Conservation (phyloP, 2,113 vertebrate genomes). For the Clarias gariepinus region DNA sequence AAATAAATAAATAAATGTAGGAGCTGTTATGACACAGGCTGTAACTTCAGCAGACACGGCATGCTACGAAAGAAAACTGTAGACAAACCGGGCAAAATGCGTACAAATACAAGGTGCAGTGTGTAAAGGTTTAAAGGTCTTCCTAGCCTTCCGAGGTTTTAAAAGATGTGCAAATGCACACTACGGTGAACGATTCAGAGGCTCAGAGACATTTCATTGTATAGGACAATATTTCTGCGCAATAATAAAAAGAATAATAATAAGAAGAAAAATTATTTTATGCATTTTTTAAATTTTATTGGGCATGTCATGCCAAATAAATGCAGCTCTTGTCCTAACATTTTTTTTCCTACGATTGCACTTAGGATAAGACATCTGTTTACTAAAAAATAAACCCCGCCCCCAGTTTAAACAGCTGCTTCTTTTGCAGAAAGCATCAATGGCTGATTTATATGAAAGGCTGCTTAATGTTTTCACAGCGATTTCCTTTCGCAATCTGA, state of each 20-base stretch:
- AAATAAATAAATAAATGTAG: background rate
- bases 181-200: too few relatives aligned
- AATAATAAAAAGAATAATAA: too few relatives aligned
- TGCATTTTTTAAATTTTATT: too few relatives aligned
- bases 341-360: background rate
- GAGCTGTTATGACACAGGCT: slow-evolving; percentile 6
- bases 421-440: background rate
- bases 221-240: too few relatives aligned
- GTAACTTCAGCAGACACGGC: background rate
- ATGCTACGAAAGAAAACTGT: background rate
- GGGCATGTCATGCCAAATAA: background rate
- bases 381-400: background rate
- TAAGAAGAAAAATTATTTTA: too few relatives aligned
- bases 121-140: slow-evolving; percentile 1
- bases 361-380: background rate
- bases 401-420: background rate
- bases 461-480: background rate
- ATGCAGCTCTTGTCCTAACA: too few relatives aligned
- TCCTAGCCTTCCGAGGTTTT: background rate
- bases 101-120: background rate
- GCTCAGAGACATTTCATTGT: too few relatives aligned
- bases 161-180: too few relatives aligned
- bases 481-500: background rate
- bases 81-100: background rate
- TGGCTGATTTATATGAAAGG: background rate